phyloP scores from a whole-genome alignment of 2,888 invertebrate genomes.

The Colostygia pectinataria region DNA sequence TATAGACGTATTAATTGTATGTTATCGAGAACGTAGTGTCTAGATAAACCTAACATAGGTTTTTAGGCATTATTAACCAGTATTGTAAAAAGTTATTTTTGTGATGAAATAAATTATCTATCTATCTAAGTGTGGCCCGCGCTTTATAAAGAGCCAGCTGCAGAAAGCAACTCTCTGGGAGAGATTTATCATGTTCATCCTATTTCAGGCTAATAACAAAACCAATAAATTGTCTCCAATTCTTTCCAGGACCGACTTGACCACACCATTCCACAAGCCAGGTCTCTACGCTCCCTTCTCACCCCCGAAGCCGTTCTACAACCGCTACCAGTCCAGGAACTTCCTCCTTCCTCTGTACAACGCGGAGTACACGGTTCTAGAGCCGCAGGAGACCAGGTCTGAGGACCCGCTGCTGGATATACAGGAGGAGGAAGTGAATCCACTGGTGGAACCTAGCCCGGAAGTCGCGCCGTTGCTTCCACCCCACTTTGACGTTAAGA shows the following conservation, averaged over 20 bases:
- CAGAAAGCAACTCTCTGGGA: too few species aligned
- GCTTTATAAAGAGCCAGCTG: too few species aligned
- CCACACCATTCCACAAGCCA: constrained; percentile 74
- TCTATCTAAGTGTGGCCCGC: too few species aligned
- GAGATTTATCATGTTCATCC: too few species aligned
- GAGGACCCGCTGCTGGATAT: constrained; percentile 62
- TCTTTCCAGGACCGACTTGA: constrained; percentile 57
- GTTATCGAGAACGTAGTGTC: too few species aligned
- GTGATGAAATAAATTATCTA: too few species aligned
- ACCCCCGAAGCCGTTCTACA: constrained; percentile 65
- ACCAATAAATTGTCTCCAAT: too few species aligned
- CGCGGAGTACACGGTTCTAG: constrained; percentile 65
- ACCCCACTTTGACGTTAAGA: constrained; percentile 59
- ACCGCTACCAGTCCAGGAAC: constrained; percentile 50
- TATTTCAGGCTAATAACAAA: too few species aligned
- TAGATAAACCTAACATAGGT: too few species aligned
- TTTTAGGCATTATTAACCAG: too few species aligned
- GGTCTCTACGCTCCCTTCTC: constrained; percentile 79
- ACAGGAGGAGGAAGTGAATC: constrained; percentile 62
- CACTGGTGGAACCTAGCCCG: constrained; percentile 64
- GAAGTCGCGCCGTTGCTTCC: constrained; percentile 55
- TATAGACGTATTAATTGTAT: too few species aligned
- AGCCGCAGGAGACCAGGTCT: constrained; percentile 55
- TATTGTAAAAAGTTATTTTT: too few species aligned
- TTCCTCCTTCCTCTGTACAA: constrained; percentile 66